Evolutionary conservation across 2,797 vertebrate genomes (phyloP), one percentile per base, ranked within the genome.

Genomic region (Garrulus glandarius): DNA sequence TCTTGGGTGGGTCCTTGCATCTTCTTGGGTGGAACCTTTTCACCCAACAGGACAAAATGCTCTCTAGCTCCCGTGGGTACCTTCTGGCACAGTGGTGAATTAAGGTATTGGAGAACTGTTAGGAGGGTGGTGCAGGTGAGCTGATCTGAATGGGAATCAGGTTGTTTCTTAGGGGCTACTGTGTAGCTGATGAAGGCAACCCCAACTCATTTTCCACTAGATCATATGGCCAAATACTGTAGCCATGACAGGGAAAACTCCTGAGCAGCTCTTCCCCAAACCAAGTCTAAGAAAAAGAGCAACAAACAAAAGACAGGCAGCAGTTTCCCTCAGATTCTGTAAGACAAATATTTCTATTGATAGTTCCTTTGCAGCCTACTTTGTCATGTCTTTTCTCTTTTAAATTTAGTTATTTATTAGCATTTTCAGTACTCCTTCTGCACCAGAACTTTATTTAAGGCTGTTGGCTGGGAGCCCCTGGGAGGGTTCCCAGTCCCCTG

Each of bases 391-490:
- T 79, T 50, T 59, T 63, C 3, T 53, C 2, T 27, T 39, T 16
- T 29, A 1, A 4, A 53, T 39, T 29, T 10, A 36, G 23, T 46
- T 50, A 36, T 39, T 41, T 83, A 39, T 44, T 32, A 53, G 36
- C 32, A 60, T 90, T 92, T 86, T 55, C 55, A 67, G 0, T 46
- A 36, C 23, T 93, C 7, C 47, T 95, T 83, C 57, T 96, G 70
- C n/a, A 69, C 44, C 49, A 89, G 32, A 79, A 22, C 34, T 87
- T 95, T 89, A 93, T 93, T 92, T 95, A 94, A 95, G 63, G 37
- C 11, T 76, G 19, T 84, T 97, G 88, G 67, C 85, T 94, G 37
- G 11, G 34, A 95, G 77, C 52, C 74, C 10, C 67, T 92, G 80
- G 67, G 89, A 92, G 34, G 36, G 44, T 77, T 96, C 80, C 93